These are phyloP conservation scores for Chrysina gloriosa DNA, from an alignment of 2,888 invertebrate genomes.

Conservation along the genomic window DNA sequence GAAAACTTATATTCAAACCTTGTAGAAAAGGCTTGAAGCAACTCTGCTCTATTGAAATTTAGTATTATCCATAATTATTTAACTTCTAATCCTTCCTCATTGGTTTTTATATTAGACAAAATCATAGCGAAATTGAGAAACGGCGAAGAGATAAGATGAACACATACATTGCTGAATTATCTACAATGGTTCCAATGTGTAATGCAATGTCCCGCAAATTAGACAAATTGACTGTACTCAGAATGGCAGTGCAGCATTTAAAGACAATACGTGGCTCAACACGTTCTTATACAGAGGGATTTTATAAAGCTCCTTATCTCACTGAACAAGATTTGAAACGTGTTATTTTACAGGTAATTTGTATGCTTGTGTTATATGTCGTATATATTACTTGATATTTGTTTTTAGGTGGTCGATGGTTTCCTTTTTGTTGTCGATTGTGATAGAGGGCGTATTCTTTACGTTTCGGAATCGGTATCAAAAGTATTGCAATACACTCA, in stretches of 20 bases:
- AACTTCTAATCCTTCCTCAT: too few species aligned
- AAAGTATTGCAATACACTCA: slow-evolving; percentile 85
- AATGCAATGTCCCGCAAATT: slow-evolving; percentile 92
- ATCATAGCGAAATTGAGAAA: slow-evolving; percentile 97
- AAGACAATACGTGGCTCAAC: slow-evolving; percentile 81
- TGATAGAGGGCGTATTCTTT: slow-evolving; percentile 89
- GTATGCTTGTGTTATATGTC: neutral
- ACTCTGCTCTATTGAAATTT: too few species aligned
- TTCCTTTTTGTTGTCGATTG: slow-evolving; percentile 94
- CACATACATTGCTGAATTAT: slow-evolving; percentile 90
- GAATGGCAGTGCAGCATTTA: slow-evolving; percentile 95
- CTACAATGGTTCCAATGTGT: slow-evolving; percentile 93
- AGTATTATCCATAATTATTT: too few species aligned
- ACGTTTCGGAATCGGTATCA: slow-evolving; percentile 89
- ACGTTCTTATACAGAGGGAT: slow-evolving; percentile 79
- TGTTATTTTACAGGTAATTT: slow-evolving; percentile 78
- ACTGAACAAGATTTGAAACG: slow-evolving; percentile 89
- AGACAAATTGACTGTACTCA: slow-evolving; percentile 89
- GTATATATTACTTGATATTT: neutral
- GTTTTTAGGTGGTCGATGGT: slow-evolving; percentile 82
- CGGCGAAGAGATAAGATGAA: slow-evolving; percentile 96
- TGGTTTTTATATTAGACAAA: slow-evolving; percentile 78
- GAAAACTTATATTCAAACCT: too few species aligned
- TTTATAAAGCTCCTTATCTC: slow-evolving; percentile 83
- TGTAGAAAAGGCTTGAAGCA: too few species aligned